Evolutionary conservation across 2,888 invertebrate species (phyloP).

Genomic region (Caradrina clavipalpis): DNA sequence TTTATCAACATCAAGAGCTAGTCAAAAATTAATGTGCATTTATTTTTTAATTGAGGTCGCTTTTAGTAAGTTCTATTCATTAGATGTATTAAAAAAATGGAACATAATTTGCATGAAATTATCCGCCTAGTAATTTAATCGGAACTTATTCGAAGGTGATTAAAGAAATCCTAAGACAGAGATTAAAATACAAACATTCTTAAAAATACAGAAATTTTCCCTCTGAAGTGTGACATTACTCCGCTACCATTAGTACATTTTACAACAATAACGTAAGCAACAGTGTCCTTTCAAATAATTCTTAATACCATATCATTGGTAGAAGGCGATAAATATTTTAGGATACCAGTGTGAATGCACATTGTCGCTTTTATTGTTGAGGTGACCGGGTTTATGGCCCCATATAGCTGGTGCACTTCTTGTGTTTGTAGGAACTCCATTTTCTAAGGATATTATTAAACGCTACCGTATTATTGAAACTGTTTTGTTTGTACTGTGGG

Average conservation of each 20-base stretch:
- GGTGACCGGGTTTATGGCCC: slow-evolving; percentile 81
- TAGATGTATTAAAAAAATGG: too few relatives aligned
- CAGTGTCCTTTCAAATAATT: slow-evolving; percentile 60
- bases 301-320: slow-evolving; percentile 65
- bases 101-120: too few relatives aligned
- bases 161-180: too few relatives aligned
- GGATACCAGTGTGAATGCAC: slow-evolving; percentile 86
- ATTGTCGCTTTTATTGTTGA: slow-evolving; percentile 77
- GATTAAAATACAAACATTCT: too few relatives aligned
- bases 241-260: slow-evolving; percentile 47
- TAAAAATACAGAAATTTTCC: too few relatives aligned
- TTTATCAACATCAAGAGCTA: too few relatives aligned
- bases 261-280: slow-evolving; percentile 67
- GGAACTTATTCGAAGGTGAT: too few relatives aligned
- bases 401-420: slow-evolving; percentile 75
- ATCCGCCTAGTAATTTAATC: too few relatives aligned
- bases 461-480: slow-evolving; percentile 27
- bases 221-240: slow-evolving; percentile 25
- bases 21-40: too few relatives aligned
- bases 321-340: slow-evolving; percentile 82
- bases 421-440: slow-evolving; percentile 70
- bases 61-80: too few relatives aligned
- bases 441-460: slow-evolving; percentile 30
- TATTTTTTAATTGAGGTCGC: too few relatives aligned
- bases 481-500: slow-evolving; percentile 2